These are phyloP conservation scores for Sphecodes monilicornis DNA, from an alignment of 2,888 invertebrate genomes.

Conservation along the genomic window DNA sequence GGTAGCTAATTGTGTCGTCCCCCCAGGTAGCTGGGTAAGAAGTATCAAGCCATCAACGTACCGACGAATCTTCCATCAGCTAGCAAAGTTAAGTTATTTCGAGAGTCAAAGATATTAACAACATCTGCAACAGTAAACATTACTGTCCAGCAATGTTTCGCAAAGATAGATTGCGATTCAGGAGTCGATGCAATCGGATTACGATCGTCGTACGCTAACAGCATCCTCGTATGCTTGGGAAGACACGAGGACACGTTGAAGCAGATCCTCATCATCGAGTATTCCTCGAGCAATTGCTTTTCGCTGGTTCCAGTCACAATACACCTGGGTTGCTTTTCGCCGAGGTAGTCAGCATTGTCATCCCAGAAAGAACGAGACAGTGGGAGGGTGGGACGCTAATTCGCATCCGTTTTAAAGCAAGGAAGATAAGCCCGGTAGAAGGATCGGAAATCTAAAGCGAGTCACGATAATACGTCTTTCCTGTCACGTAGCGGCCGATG, in stretches of 20 bases:
- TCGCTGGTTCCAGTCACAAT: not conserved
- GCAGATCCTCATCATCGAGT: not conserved
- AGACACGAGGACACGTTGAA: not conserved
- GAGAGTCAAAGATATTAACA: not conserved
- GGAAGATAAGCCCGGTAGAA: slow-evolving; percentile 68
- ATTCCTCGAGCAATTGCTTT: not conserved
- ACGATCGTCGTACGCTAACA: not conserved
- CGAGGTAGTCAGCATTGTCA: not conserved
- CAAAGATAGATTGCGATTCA: not conserved
- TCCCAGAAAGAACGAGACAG: not conserved
- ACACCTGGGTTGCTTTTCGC: not conserved
- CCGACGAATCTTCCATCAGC: no score
- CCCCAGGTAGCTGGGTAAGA: no score
- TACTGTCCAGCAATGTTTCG: not conserved
- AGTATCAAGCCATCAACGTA: no score
- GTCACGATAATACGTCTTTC: slow-evolving; percentile 81
- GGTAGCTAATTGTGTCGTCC: no score
- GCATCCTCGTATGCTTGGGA: not conserved
- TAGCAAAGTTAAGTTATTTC: no score
- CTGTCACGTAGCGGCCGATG: slow-evolving; percentile 81
- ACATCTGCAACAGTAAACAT: not conserved
- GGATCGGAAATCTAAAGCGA: slow-evolving; percentile 72
- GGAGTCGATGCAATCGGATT: not conserved
- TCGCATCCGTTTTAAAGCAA: slow-evolving; percentile 68
- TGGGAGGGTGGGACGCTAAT: slow-evolving; percentile 57